These are phyloP conservation scores for Aphidius gifuensis DNA, from an alignment of 1,140 invertebrate genomes.

Conservation along the genomic window DNA sequence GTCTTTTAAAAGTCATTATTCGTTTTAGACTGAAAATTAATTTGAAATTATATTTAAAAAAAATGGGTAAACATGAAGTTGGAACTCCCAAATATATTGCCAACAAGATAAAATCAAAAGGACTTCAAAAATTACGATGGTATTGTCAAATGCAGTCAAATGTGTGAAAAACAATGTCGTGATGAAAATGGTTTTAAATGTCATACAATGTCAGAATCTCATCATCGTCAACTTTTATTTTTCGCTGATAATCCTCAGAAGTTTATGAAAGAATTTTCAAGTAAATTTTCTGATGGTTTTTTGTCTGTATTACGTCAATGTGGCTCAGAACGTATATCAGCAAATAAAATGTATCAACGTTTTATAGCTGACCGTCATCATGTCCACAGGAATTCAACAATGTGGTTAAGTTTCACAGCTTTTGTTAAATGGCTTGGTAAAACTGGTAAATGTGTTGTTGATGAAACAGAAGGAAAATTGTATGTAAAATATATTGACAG, in stretches of 20 bases:
- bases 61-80: constrained; percentile 82
- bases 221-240: constrained; percentile 92
- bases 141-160: constrained; percentile 99
- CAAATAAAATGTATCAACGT: constrained; percentile 99
- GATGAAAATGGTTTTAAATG: constrained; percentile 99
- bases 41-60: constrained; percentile 20
- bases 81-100: constrained; percentile 97
- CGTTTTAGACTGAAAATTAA: no score
- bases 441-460: constrained; percentile 88
- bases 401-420: constrained; percentile 92
- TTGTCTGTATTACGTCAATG: constrained; percentile 84
- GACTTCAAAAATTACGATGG: constrained; percentile 97
- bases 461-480: constrained; percentile 96
- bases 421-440: constrained; percentile 94
- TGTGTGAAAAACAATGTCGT: constrained; percentile 99
- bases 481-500: constrained; percentile 94
- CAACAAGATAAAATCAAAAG: constrained; percentile 98
- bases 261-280: constrained; percentile 91
- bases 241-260: constrained; percentile 93
- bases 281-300: constrained; percentile 85
- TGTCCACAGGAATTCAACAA: constrained; percentile 97
- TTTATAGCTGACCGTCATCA: constrained; percentile 89
- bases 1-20: no score
- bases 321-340: constrained; percentile 89
- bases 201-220: constrained; percentile 95